phyloP scores from a whole-genome alignment of 1,140 invertebrate genomes.

The Lordiphosa clarofinis region DNA sequence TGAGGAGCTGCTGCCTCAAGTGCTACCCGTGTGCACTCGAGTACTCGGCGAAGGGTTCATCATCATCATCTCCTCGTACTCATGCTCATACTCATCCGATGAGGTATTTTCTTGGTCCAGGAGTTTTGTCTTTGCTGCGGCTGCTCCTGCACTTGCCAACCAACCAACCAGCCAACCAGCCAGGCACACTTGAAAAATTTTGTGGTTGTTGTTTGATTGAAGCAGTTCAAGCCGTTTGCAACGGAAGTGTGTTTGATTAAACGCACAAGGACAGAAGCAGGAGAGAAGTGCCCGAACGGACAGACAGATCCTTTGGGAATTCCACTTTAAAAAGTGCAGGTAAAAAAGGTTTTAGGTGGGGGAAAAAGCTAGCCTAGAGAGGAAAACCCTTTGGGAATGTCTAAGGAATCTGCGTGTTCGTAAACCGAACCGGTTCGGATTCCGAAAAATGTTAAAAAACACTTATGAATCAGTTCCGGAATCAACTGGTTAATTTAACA shows the following conservation, averaged over 20 bases:
- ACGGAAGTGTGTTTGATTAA: conserved; percentile 76
- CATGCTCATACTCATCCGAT: conserved; percentile 37
- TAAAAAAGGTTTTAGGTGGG: conserved; percentile 19
- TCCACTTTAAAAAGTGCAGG: conserved; percentile 49
- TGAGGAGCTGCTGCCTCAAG: conserved; percentile 43
- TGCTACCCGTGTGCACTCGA: conserved; percentile 57
- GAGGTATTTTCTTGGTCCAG: conserved; percentile 67
- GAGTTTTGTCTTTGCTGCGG: conserved; percentile 61
- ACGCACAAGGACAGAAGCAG: conserved; percentile 58
- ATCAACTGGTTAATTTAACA: no score
- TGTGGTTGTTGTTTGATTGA: conserved; percentile 76
- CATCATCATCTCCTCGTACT: conserved; percentile 29
- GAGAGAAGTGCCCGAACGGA: conserved; percentile 18
- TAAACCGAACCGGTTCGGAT: no score
- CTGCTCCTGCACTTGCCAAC: conserved; percentile 7
- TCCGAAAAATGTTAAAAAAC: no score
- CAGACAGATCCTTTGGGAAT: conserved; percentile 17
- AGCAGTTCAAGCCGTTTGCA: conserved; percentile 73
- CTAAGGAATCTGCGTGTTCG: no score
- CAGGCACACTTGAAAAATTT: conserved; percentile 69
- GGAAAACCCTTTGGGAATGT: no score
- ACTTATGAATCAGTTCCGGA: no score
- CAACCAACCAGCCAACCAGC: conserved; percentile 28
- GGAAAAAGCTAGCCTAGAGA: not conserved
- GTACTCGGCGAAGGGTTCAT: conserved; percentile 67